Percentiles rank a stretch among this genome's conserved stretches.
phyloP scores from a whole-genome alignment of 1,140 invertebrate genomes.

The Aphaenogaster ashmeadi region DNA sequence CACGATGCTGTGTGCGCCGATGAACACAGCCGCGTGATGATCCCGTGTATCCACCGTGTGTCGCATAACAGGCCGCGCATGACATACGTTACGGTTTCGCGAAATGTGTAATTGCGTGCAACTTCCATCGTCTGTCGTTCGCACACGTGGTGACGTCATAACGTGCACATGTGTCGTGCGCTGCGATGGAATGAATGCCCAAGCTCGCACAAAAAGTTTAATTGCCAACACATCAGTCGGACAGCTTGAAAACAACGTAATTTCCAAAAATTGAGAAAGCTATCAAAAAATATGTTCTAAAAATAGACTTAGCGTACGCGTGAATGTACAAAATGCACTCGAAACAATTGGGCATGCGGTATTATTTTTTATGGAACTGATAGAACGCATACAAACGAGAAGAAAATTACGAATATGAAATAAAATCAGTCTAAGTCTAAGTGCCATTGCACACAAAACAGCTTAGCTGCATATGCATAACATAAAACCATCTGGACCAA shows the following conservation, averaged over 20 bases:
- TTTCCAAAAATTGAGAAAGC: background rate
- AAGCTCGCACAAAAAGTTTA: slow-evolving; percentile 30
- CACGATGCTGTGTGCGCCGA: slow-evolving; percentile 46
- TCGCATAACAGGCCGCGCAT: slow-evolving; percentile 55
- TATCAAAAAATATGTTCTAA: background rate
- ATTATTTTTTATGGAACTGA: background rate
- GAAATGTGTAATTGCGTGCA: slow-evolving; percentile 48
- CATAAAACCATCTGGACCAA: no score
- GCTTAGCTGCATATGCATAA: no score
- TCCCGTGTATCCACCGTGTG: slow-evolving; percentile 39
- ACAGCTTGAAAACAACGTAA: background rate
- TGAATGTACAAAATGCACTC: background rate
- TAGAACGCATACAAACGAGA: background rate
- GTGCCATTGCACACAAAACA: no score
- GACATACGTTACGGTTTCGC: slow-evolving; percentile 55
- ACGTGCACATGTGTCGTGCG: slow-evolving; percentile 1
- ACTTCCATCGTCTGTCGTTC: slow-evolving; percentile 54
- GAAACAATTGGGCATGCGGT: background rate
- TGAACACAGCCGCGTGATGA: slow-evolving; percentile 47
- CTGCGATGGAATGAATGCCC: background rate
- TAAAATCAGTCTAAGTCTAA: background rate
- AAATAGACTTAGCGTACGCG: background rate
- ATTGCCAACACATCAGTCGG: slow-evolving; percentile 6
- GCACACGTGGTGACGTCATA: slow-evolving; percentile 35
- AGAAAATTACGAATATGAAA: background rate